Conservation (phyloP, 2,888 invertebrate genomes). For the Kryphioiulus occultus region DNA sequence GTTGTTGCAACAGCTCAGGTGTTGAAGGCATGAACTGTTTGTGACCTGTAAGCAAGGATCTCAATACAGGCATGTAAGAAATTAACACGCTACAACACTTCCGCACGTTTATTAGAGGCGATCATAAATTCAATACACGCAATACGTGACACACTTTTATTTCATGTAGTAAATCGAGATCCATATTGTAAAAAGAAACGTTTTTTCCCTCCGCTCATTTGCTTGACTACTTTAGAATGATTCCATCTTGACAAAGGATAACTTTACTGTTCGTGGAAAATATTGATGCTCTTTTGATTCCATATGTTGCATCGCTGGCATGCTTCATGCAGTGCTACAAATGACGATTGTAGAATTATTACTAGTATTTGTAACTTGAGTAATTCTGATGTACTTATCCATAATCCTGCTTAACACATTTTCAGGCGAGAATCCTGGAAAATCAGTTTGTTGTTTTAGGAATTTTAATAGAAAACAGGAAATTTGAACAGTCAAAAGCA, state of each 20-base stretch:
- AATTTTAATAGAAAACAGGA: no score
- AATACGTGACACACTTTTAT: background rate
- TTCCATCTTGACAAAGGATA: background rate
- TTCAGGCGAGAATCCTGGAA: no score
- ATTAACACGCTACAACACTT: background rate
- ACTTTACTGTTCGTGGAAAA: background rate
- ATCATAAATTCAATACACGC: slow-evolving; percentile 21
- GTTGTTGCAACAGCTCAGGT: background rate
- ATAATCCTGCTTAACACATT: no score
- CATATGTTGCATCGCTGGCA: no score
- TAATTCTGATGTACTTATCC: no score
- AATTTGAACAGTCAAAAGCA: no score
- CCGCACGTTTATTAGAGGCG: background rate
- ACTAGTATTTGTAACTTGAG: no score
- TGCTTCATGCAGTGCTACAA: no score
- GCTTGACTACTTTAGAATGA: background rate
- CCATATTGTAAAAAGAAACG: background rate
- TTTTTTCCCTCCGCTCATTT: background rate
- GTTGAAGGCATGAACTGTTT: background rate
- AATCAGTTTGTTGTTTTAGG: no score
- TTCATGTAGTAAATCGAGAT: background rate
- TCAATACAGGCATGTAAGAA: slow-evolving; percentile 9
- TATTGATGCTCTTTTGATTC: no score
- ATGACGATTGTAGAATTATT: no score
- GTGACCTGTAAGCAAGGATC: background rate